Conservation (phyloP, 1,140 invertebrate genomes). For the Nilaparvata lugens region DNA sequence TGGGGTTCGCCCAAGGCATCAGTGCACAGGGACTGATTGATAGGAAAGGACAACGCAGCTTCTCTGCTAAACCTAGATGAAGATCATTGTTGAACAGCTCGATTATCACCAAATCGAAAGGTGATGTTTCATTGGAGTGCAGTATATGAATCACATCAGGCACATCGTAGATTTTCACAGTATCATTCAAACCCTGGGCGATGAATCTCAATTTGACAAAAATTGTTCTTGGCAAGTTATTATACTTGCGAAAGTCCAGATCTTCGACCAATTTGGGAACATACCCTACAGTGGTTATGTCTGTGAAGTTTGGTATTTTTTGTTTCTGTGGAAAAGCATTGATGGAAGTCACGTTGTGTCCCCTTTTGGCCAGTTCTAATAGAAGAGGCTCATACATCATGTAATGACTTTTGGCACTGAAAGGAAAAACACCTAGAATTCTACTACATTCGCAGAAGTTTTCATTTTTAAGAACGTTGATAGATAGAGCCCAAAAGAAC, state of each 20-base stretch:
- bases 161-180: background rate
- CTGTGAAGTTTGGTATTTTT: slow-evolving; percentile 12
- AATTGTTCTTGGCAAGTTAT: background rate
- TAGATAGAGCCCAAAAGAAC: too few relatives aligned
- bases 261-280: background rate
- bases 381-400: slow-evolving; percentile 53
- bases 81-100: slow-evolving; percentile 28
- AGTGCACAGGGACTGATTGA: slow-evolving; percentile 42
- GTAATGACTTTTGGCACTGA: slow-evolving; percentile 57
- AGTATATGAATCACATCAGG: slow-evolving; percentile 40
- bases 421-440: slow-evolving; percentile 52
- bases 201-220: background rate
- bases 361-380: slow-evolving; percentile 43
- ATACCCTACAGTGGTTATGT: slow-evolving; percentile 7
- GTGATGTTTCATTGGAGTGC: slow-evolving; percentile 28
- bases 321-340: slow-evolving; percentile 33
- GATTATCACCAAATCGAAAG: slow-evolving; percentile 32
- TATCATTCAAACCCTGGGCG: background rate
- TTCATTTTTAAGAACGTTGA: too few relatives aligned
- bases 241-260: background rate
- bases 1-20: slow-evolving; percentile 48
- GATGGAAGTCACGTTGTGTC: slow-evolving; percentile 50
- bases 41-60: slow-evolving; percentile 48
- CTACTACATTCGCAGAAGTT: background rate
- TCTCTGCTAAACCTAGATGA: slow-evolving; percentile 22